Conservation (phyloP, 2,113 vertebrate genomes). For the Pyrgilauda ruficollis region DNA sequence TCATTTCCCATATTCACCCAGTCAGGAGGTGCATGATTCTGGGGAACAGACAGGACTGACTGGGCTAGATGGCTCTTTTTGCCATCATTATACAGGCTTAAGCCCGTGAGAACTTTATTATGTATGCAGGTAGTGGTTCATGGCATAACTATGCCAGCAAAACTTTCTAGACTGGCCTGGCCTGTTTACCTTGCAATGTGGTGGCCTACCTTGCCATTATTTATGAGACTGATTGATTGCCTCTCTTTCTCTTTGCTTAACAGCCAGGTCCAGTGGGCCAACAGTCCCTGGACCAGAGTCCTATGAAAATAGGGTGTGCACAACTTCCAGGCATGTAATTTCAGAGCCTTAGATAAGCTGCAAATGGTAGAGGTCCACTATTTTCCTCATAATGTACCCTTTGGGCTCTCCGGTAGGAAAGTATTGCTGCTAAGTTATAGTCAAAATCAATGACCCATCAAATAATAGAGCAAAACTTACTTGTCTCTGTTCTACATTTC, state of each 20-base stretch:
- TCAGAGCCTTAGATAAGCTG: background rate
- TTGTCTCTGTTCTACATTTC: background rate
- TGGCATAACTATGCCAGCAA: background rate
- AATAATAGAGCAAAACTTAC: background rate
- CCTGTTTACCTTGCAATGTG: background rate
- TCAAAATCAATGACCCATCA: background rate
- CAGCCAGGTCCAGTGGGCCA: background rate
- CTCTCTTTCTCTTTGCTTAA: background rate
- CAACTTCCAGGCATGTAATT: background rate
- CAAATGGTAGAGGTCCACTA: background rate
- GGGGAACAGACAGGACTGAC: background rate
- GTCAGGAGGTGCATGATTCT: background rate
- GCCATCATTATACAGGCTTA: background rate
- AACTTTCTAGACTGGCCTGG: background rate
- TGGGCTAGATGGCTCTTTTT: background rate
- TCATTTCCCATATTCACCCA: background rate
- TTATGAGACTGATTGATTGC: background rate
- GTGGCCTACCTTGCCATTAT: accelerated
- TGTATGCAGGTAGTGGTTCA: accelerated
- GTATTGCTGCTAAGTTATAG: background rate
- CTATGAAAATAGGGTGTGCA: background rate
- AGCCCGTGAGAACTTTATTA: background rate
- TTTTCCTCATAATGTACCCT: background rate
- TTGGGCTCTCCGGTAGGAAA: background rate
- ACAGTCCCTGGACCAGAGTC: background rate